Conservation (phyloP, 2,888 invertebrate genomes). For the Alloplasta piceator region DNA sequence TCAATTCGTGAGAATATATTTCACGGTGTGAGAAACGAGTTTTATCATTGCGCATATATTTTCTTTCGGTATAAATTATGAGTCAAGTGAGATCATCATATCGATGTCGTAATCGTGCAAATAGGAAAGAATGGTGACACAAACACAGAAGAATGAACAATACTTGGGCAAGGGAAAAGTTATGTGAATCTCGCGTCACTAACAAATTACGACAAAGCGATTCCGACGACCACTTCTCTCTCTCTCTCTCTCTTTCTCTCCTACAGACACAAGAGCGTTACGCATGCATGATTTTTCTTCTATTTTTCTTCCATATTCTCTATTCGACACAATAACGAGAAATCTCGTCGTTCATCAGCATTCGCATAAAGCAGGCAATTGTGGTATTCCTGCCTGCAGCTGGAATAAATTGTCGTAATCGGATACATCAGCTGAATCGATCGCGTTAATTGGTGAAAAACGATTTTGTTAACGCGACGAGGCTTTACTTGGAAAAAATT, state of each 20-base stretch:
- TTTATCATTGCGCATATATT: slow-evolving; percentile 28
- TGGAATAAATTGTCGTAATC: slow-evolving; percentile 60
- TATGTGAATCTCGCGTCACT: neutral
- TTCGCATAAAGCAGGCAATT: slow-evolving; percentile 3
- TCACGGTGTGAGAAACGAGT: slow-evolving; percentile 35
- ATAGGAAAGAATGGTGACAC: slow-evolving; percentile 71
- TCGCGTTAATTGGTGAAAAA: slow-evolving; percentile 54
- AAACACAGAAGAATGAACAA: slow-evolving; percentile 50
- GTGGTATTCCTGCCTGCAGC: slow-evolving; percentile 31
- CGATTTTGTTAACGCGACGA: slow-evolving; percentile 32
- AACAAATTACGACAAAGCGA: neutral
- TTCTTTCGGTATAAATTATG: slow-evolving; percentile 58
- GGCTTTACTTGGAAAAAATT: slow-evolving; percentile 46
- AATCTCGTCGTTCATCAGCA: neutral
- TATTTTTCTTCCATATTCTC: slow-evolving; percentile 15
- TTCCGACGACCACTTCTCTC: neutral
- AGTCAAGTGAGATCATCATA: slow-evolving; percentile 68
- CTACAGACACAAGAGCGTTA: slow-evolving; percentile 37
- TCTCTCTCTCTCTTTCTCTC: slow-evolving; percentile 9
- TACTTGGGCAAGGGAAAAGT: neutral
- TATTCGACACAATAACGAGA: neutral
- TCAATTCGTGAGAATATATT: neutral
- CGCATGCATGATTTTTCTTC: slow-evolving; percentile 32
- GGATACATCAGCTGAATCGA: slow-evolving; percentile 63
- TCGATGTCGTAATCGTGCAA: slow-evolving; percentile 74